Base-by-base conservation (phyloP, 2,888 invertebrate genomes). In the Pedicia rivosa region DNA sequence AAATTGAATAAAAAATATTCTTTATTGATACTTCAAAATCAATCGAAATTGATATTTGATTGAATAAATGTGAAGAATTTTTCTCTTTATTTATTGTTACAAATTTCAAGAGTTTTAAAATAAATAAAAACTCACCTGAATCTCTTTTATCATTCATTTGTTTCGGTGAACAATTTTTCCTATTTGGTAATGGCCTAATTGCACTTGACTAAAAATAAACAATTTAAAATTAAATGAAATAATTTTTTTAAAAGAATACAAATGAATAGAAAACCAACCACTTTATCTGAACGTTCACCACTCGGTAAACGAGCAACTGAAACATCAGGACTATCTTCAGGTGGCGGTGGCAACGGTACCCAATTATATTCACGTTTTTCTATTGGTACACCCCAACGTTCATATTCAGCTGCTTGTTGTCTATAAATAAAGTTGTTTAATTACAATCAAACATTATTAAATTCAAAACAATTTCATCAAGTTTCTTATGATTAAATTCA, bases 361-460 rank as follows among this genome's bases (percentile, higher is more conserved):
- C 90, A 90, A 67, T 88, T 90, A 65, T 90, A 90, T 60, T 86
- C 86, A 47, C 90, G 68, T 66, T 87, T 86, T 49, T 88, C 87
- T 34, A 86, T 71, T 7, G 90, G 90, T 50, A 90, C 72, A 46
- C 88, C 88, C 71, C 87, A 84, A 49, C 86, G 68, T 64, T 82
- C 83, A 64, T 87, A 87, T 62, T 88, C 87, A 42, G 80, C 72
- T 54, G 86, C 84, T 62, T 90, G 90, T 52, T 84, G 84, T 48
- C 72, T 72, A 48, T 8, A 40, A 39, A 28, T 12, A 35, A 12
- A 9, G 19, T 25, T 17, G 16, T 16, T 12, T 12, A 22, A 34
- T 33, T 22, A 12, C 28, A 12, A n/a, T 20, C 32, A 24, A 10
- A 8, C n/a, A 10, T 24, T 24, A 5, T n/a, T 10, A 24, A 10